phyloP scores from a whole-genome alignment of 2,797 vertebrate genomes.

The Pangasius krempfi region DNA sequence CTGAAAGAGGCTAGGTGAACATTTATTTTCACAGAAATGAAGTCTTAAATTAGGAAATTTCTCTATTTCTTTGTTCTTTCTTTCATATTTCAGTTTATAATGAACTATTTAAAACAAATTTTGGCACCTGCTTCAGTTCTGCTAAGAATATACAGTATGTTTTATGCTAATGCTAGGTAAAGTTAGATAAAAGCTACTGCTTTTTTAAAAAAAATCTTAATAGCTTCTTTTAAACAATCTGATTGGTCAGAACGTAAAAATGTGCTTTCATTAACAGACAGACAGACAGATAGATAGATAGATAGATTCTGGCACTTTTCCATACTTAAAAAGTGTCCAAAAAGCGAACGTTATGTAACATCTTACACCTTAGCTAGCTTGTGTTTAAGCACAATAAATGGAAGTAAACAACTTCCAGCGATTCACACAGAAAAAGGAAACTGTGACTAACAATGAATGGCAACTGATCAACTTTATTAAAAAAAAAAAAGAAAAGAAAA shows the following conservation, averaged over 20 bases:
- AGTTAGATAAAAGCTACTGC: background rate
- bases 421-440: no score
- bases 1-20: no score
- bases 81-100: background rate
- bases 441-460: background rate
- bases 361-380: background rate
- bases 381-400: background rate
- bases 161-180: background rate
- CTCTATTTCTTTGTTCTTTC: background rate
- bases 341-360: no score
- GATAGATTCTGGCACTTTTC: background rate
- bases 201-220: background rate
- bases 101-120: background rate
- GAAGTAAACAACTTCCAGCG: background rate
- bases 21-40: no score
- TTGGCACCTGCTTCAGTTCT: background rate
- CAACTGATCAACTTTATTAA: background rate
- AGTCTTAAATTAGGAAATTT: background rate
- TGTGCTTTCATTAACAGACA: background rate
- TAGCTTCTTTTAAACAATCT: background rate
- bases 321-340: no score
- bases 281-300: background rate
- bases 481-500: background rate
- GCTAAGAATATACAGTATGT: background rate
- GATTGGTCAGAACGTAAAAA: background rate